Percentiles rank a stretch among this genome's conserved stretches.
These are phyloP conservation scores for Dolomedes plantarius DNA, from an alignment of 2,888 invertebrate genomes.

Conservation along the genomic window DNA sequence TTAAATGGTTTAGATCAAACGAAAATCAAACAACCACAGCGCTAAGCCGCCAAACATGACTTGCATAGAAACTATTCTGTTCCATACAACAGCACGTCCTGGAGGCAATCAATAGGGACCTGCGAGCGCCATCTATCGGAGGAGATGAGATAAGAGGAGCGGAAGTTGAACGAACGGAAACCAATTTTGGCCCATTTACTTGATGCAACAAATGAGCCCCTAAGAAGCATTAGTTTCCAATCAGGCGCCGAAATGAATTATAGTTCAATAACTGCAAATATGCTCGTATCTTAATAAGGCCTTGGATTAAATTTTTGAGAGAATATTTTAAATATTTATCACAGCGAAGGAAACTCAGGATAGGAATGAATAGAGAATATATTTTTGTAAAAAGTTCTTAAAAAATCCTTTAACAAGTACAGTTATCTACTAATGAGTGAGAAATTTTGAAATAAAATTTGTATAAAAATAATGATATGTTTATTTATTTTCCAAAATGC, in stretches of 20 bases:
- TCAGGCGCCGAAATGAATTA: conserved; percentile 52
- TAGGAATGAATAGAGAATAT: too few relatives aligned
- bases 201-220: conserved; percentile 54
- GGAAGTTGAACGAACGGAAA: conserved; percentile 44
- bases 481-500: too few relatives aligned
- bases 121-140: conserved; percentile 57
- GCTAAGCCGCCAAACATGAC: conserved; percentile 39
- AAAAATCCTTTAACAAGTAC: too few relatives aligned
- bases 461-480: too few relatives aligned
- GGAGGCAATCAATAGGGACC: conserved; percentile 57
- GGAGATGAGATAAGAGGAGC: conserved; percentile 38
- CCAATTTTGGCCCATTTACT: conserved; percentile 55
- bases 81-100: conserved; percentile 40
- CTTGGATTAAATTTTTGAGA: too few relatives aligned
- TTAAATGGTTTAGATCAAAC: too few relatives aligned
- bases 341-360: too few relatives aligned
- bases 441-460: too few relatives aligned
- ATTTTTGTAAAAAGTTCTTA: too few relatives aligned
- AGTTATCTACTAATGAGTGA: too few relatives aligned
- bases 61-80: background rate
- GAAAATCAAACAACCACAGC: background rate
- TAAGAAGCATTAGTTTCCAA: conserved; percentile 45
- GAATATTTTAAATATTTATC: too few relatives aligned
- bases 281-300: background rate
- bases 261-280: conserved; percentile 22